Percentiles rank a stretch among this genome's conserved stretches.
These are phyloP conservation scores for Dicrostonyx torquatus DNA, from an alignment of 2,797 vertebrate genomes.

Conservation along the genomic window DNA sequence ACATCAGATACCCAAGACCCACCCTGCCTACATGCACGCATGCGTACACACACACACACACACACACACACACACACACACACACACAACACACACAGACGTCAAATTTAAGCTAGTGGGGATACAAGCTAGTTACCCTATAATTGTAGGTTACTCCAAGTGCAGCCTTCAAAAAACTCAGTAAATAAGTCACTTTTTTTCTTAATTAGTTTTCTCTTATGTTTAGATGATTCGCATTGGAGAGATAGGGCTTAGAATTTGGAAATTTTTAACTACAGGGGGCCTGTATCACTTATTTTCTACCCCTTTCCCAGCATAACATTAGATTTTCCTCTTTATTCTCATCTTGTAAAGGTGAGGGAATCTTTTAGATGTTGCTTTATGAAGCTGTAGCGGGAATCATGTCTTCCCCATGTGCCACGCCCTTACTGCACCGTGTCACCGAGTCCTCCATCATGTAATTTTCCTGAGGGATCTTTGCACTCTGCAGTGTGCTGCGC, in stretches of 20 bases:
- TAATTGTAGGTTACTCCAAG: neutral
- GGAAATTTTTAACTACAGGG: neutral
- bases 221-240: neutral
- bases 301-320: neutral
- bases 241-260: slow-evolving; percentile 1
- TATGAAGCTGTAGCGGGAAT: neutral
- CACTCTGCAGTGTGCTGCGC: neutral
- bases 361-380: neutral
- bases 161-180: neutral
- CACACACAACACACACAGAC: no score
- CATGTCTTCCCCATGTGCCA: neutral
- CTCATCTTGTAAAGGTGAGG: neutral
- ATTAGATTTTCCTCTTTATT: neutral
- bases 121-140: neutral
- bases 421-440: neutral
- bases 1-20: neutral
- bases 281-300: neutral
- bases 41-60: neutral
- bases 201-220: neutral
- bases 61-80: neutral
- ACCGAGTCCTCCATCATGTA: neutral
- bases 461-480: neutral
- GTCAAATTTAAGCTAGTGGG: neutral
- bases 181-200: neutral
- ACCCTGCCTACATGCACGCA: neutral